A percentile compares a stretch with the other conserved stretches of the same genome.
phyloP scores from a whole-genome alignment of 1,140 invertebrate genomes.

The Araneus ventricosus region DNA sequence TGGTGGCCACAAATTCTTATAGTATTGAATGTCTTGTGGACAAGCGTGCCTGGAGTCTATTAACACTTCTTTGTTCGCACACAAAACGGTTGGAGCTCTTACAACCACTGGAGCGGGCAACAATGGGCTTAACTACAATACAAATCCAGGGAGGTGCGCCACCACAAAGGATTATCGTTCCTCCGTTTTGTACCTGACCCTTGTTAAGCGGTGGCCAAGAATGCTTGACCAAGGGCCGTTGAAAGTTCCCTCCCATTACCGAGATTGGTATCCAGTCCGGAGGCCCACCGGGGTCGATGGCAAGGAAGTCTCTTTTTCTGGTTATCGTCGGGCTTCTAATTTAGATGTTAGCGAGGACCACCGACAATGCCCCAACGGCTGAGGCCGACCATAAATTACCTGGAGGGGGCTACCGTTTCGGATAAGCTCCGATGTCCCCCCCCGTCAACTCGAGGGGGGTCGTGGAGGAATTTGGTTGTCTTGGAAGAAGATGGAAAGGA shows the following conservation, averaged over 20 bases:
- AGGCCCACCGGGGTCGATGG: not conserved
- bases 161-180: not conserved
- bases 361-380: not conserved
- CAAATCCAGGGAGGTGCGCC: not conserved
- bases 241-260: not conserved
- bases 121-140: not conserved
- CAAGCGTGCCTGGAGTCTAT: constrained; percentile 23
- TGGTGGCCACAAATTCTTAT: not conserved
- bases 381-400: constrained; percentile 20
- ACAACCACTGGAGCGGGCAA: not conserved
- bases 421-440: not conserved
- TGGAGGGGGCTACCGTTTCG: not conserved
- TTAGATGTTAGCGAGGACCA: constrained; percentile 48
- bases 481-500: too few species aligned
- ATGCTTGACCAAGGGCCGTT: not conserved
- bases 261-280: too few species aligned
- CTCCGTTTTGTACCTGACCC: not conserved
- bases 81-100: not conserved
- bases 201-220: not conserved
- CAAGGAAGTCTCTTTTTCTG: not conserved
- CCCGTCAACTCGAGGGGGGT: not conserved
- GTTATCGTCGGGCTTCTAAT: constrained; percentile 23
- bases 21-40: not conserved
- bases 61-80: not conserved
- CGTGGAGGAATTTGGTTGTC: not conserved